Evolutionary conservation across 35 echinoderm and acorn worm species (phyloP), one percentile per base, ranked within the genome.

Genomic region (Heliocidaris tuberculata): DNA sequence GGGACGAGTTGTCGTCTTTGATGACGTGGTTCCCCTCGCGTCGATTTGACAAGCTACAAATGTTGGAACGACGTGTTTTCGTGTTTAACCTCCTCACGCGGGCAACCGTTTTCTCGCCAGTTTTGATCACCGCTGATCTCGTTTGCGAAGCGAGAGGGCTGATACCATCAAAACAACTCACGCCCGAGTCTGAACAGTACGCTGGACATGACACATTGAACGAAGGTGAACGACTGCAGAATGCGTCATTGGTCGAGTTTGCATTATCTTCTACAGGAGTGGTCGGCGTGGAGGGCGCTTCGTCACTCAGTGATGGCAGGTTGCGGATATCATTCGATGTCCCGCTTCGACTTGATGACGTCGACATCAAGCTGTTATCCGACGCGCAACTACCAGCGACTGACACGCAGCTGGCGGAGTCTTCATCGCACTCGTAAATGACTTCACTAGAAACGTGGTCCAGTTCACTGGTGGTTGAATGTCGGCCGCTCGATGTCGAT

Each of bases 351-450:
- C 48, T 93, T 13, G 91, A 93, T 48, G 91, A 93, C 17, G 29
- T 50, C 48, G 91, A 93, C 50, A 93, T 30, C 29, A 48, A 49
- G 30, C 47, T 31, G 27, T 93, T 93, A 48, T 93, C 91, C 2
- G 91, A 93, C 9, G 47, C 48, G 27, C 48, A 93, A 59, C 91
- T 93, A 48, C 48, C 91, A 48, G 47, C 91, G 91, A 59, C 91
- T 16, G 91, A 93, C 31, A 93, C 47, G 50, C 91, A 93, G 50
- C 91, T 93, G 50, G 91, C 91, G 11, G 91, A 93, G n/a, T 93
- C 91, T 59, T 93, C 91, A 48, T 93, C 91, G 50, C 91, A 93
- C 48, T 93, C 91, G 91, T 93, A 93, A 31, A 93, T 93, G 47
- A 93, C 50, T 59, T 93, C 50, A 11, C 48, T 93, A 32, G 50